phyloP scores from a whole-genome alignment of 2,888 invertebrate genomes.

The Tetragonula carbonaria region DNA sequence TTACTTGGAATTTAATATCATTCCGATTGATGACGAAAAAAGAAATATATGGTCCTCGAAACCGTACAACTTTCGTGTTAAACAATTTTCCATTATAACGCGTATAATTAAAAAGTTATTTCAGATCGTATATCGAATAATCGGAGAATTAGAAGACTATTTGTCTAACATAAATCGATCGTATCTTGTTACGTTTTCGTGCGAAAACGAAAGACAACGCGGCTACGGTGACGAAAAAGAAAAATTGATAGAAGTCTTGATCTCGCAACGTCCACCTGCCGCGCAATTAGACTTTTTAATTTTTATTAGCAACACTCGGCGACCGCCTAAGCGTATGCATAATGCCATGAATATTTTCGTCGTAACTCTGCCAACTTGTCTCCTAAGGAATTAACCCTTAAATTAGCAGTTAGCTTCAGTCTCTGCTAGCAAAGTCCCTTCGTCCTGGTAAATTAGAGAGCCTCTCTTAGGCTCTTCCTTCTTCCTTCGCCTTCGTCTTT shows the following conservation, averaged over 20 bases:
- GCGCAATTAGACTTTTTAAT: constrained; percentile 84
- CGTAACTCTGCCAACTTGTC: constrained; percentile 84
- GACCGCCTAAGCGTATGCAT: constrained; percentile 83
- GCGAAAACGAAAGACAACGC: neutral
- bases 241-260: constrained; percentile 71
- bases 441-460: constrained; percentile 83
- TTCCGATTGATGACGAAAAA: no score
- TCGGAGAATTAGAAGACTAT: neutral
- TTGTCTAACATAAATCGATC: neutral
- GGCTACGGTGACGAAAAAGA: neutral
- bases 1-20: no score
- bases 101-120: neutral
- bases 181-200: neutral
- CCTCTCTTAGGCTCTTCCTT: constrained; percentile 74
- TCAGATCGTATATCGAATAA: neutral
- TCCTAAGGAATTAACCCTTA: constrained; percentile 84
- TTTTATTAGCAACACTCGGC: constrained; percentile 82
- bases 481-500: constrained; percentile 57
- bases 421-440: constrained; percentile 82
- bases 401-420: constrained; percentile 84
- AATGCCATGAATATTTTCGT: constrained; percentile 84
- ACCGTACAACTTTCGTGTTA: no score
- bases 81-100: neutral
- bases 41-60: no score
- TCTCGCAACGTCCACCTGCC: constrained; percentile 71